These are phyloP conservation scores for Sturnira hondurensis DNA, from an alignment of 2,113 vertebrate genomes.

Conservation along the genomic window DNA sequence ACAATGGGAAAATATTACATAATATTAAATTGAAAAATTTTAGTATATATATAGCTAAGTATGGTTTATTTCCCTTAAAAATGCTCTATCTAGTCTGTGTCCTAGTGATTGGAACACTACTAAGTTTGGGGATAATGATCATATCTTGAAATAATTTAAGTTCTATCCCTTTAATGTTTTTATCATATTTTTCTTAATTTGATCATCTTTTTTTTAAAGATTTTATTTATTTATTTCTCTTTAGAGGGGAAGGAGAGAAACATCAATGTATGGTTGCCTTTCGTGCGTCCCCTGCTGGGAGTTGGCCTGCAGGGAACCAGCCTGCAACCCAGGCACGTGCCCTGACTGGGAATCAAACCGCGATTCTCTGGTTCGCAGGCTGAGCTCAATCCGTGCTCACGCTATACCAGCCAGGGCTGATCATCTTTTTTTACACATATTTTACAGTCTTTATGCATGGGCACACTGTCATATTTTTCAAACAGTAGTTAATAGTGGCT, in stretches of 20 bases:
- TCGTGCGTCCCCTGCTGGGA: no score
- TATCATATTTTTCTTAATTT: background rate
- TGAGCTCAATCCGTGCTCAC: no score
- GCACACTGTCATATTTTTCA: background rate
- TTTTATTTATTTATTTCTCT: no score
- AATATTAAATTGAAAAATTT: background rate
- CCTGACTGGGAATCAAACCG: no score
- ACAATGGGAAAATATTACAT: background rate
- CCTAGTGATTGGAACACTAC: background rate
- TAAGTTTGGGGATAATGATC: background rate
- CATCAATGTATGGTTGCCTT: no score
- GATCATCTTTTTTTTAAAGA: background rate
- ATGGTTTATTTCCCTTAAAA: background rate
- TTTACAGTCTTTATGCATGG: background rate
- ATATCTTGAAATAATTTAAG: background rate
- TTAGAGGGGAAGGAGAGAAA: no score
- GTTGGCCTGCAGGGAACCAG: no score
- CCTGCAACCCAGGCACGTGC: no score
- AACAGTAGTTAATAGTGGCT: background rate
- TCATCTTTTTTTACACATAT: background rate
- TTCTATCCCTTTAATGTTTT: background rate
- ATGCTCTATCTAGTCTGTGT: background rate
- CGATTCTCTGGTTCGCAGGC: no score
- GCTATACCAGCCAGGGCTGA: no score
- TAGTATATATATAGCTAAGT: background rate